Base-by-base conservation (phyloP, 2,797 vertebrate species). In the Myiotriccus ornatus region DNA sequence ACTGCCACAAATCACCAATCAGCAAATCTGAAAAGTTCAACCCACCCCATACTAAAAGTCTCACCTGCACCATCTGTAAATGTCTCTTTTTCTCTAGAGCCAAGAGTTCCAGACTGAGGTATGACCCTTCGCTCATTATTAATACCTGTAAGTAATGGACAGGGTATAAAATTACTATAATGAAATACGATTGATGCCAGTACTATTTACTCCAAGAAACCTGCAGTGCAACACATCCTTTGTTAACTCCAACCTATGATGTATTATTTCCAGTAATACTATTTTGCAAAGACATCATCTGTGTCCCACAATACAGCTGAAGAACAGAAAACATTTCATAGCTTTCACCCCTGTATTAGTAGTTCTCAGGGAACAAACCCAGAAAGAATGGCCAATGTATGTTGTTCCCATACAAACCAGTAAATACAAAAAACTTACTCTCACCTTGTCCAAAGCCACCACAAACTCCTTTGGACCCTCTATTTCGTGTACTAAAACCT, bases 61-160 rank as follows among this genome's bases (percentile, higher is more conserved):
- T 96, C 37, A 98, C 97, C 97, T 95, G 81, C 5, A 74, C 7
- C 5, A 76, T 52, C 53, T 83, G 82, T 49, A 23, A 85, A 35
- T 3, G 39, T 2, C 91, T 87, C 83, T 93, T 90, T 96, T 74
- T 39, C 64, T 88, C 62, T 74, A 91, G 84, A 93, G 64, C 47
- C 85, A 83, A 52, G 82, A 80, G 47, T 7, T 37, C 56, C 43
- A 64, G 57, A 28, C 7, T 53, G 79, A 64, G 75, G 71, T 20
- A 70, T 10, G 8, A 69, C 85, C 60, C 89, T 91, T 25, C 70
- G 92, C 37, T 91, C 86, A 70, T 25, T 68, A 64, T 68, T 84
- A 44, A 18, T n/a, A 94, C 43, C 97, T 98, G 46, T 13, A 89
- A 92, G 9, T 25, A 69, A 56, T 6, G 49, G 3, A 73, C 11